phyloP scores from a whole-genome alignment of 2,113 vertebrate species.

The Lagopus leucura region DNA sequence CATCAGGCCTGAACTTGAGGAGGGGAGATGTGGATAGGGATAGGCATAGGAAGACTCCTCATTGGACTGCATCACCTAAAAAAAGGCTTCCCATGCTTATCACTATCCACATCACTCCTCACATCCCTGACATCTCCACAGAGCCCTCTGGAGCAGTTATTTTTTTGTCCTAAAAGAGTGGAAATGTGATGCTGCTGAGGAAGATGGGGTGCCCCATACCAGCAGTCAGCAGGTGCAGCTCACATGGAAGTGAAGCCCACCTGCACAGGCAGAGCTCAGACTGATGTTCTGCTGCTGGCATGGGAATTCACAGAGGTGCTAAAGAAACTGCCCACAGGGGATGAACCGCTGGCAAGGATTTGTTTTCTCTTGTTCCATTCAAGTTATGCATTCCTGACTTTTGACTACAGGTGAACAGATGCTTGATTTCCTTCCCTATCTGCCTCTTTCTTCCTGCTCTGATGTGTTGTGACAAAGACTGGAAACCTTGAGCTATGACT shows the following conservation, averaged over 20 bases:
- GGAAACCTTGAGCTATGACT: background rate
- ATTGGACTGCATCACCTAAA: too few species aligned
- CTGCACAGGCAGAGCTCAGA: rapidly evolving
- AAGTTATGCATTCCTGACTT: background rate
- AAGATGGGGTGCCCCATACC: background rate
- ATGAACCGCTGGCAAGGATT: background rate
- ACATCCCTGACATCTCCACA: rapidly evolving
- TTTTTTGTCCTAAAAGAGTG: background rate
- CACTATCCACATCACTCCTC: too few species aligned
- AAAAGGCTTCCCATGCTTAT: background rate
- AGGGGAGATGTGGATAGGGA: background rate
- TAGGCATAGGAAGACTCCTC: background rate
- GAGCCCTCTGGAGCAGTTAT: background rate
- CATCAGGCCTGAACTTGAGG: background rate
- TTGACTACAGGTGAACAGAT: background rate
- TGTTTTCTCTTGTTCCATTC: background rate
- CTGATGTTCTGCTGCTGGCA: background rate
- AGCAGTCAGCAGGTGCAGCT: background rate
- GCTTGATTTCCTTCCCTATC: background rate
- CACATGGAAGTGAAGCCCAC: background rate
- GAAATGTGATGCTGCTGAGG: background rate
- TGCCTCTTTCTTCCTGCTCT: background rate
- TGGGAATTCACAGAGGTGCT: background rate
- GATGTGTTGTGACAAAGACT: background rate
- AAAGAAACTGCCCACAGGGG: background rate